Evolutionary conservation across 1,140 invertebrate genomes (phyloP).

Genomic region (Mamestra configurata): DNA sequence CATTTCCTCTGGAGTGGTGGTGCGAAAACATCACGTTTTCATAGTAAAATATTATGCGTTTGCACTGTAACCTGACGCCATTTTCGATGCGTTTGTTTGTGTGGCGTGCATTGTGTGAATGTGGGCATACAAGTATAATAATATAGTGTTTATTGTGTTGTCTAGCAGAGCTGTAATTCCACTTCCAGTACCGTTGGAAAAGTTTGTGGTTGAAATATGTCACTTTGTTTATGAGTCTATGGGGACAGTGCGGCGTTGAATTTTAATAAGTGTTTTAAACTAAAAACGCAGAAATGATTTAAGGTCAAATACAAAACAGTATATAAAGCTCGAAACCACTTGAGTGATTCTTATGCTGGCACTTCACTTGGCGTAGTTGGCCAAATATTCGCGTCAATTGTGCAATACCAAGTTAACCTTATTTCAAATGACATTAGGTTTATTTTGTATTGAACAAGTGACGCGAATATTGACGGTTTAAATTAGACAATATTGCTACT

Average conservation of each 20-base stretch:
- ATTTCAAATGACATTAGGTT: too few species aligned
- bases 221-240: slow-evolving; percentile 13
- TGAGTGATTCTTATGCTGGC: too few species aligned
- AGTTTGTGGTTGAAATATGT: slow-evolving; percentile 45
- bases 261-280: not conserved
- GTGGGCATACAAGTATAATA: slow-evolving; percentile 30
- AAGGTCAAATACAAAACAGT: not conserved
- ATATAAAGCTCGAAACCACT: not conserved
- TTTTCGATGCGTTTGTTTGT: slow-evolving; percentile 48
- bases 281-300: not conserved
- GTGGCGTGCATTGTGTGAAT: slow-evolving; percentile 43
- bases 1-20: slow-evolving; percentile 26
- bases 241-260: not conserved
- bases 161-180: slow-evolving; percentile 48
- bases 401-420: too few species aligned
- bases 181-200: slow-evolving; percentile 50
- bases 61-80: slow-evolving; percentile 61
- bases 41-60: slow-evolving; percentile 62
- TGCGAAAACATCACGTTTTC: slow-evolving; percentile 67
- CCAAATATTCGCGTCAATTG: too few species aligned
- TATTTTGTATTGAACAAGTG: too few species aligned
- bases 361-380: too few species aligned
- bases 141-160: slow-evolving; percentile 52
- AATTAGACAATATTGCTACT: not conserved
- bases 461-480: too few species aligned